Percentiles rank a stretch among this genome's conserved stretches.
Evolutionary conservation across 2,888 invertebrate species (phyloP).

Genomic region (Eilema caniola): DNA sequence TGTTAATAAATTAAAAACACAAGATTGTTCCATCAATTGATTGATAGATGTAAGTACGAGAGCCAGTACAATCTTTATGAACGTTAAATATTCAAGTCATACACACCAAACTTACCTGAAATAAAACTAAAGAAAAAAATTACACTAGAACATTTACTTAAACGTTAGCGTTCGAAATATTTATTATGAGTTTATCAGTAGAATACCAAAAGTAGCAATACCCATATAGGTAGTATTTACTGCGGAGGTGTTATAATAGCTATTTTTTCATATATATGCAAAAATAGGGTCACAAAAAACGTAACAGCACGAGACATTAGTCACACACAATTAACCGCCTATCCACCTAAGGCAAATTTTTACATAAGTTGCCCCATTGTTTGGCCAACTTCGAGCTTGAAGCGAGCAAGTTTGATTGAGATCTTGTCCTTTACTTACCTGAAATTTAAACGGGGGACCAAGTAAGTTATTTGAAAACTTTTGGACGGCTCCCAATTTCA

Average conservation of each 20-base stretch:
- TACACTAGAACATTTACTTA: too few relatives aligned
- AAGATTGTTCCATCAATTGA: too few relatives aligned
- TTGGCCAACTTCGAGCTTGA: conserved; percentile 66
- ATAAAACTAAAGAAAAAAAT: too few relatives aligned
- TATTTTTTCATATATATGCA: neutral
- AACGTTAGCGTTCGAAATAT: too few relatives aligned
- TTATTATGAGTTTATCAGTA: neutral
- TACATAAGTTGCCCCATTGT: conserved; percentile 67
- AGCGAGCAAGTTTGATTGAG: conserved; percentile 78
- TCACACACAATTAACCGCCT: conserved; percentile 45
- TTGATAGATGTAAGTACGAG: too few relatives aligned
- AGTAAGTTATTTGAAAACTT: conserved; percentile 76
- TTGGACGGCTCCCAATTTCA: conserved; percentile 67
- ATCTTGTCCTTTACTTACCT: conserved; percentile 72
- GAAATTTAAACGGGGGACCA: conserved; percentile 73
- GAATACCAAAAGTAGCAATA: neutral
- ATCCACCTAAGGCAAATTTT: conserved; percentile 43
- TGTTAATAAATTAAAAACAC: too few relatives aligned
- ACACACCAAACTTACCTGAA: too few relatives aligned
- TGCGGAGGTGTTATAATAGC: neutral
- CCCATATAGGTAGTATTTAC: neutral
- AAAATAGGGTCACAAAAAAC: neutral
- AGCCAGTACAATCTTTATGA: too few relatives aligned
- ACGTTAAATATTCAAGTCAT: too few relatives aligned
- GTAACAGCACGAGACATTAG: conserved; percentile 26